Base-by-base conservation (phyloP, 2,113 vertebrate genomes). In the Donacobius atricapilla region DNA sequence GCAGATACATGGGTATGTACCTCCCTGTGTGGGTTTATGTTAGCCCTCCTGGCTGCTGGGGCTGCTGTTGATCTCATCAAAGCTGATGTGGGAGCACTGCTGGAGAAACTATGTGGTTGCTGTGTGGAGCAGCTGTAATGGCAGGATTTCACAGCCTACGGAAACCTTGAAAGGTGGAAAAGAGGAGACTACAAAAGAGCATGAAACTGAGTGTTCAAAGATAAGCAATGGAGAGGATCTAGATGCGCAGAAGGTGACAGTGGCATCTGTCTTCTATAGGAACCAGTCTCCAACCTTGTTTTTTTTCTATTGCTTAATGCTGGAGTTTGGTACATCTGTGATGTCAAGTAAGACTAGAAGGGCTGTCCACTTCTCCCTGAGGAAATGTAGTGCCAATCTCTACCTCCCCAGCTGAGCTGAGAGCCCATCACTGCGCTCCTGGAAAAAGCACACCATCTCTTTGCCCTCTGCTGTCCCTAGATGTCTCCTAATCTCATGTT, bases 101-200 rank as follows among this genome's bases (percentile, higher is more conserved):
- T 64, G 45, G 24, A 87, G 35, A 60, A 80, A 57, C 0, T 0
- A 25, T 39, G 23, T 1, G 2, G 27, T 37, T 0, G 0, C 13
- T 77, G 6, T n/a, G 31, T 65, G 56, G 15, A 39, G 6, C 5
- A 1, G 40, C 53, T 70, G 35, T 21, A 33, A 37, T 15, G 25
- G 7, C n/a, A 57, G 15, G 30, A 16, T 69, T 82, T 80, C 31
- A 69, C 48, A 83, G 39, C 24, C 51, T 33, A 12, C 44, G 66
- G 45, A 63, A 77, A 73, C 21, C 70, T 57, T 3, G 6, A 48
- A 80, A 65, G 17, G 15, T 77, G 22, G 22, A 60, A 79, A 65
- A 53, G 27, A 45, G 58, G n/a, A 57, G 13, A 53, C 17, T 70
- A 27, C 47, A 81, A 50, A 80, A 78, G 2, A 65, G 6, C 19